Evolutionary conservation across 2,113 vertebrate genomes (phyloP).

Genomic region (Chionomys nivalis): DNA sequence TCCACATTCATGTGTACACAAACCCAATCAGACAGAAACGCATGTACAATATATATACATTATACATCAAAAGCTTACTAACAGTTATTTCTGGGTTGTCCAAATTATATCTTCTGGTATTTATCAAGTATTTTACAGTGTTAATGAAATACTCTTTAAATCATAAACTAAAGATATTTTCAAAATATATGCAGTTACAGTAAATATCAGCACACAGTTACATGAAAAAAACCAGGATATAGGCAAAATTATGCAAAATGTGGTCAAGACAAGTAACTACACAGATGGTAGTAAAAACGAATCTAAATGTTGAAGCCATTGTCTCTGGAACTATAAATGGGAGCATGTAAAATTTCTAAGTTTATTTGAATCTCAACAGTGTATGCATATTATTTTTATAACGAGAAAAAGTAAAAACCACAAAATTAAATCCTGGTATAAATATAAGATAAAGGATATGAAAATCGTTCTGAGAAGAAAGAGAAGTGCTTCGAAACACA

Average conservation of each 20-base stretch:
- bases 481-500: conserved; percentile 3
- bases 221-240: neutral
- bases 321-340: conserved; percentile 31
- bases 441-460: conserved; percentile 30
- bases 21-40: neutral
- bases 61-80: neutral
- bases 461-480: neutral
- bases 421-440: conserved; percentile 32
- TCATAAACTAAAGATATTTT: neutral
- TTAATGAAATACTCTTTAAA: neutral
- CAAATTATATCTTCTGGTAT: neutral
- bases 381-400: conserved; percentile 26
- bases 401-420: conserved; percentile 30
- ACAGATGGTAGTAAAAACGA: conserved; percentile 30
- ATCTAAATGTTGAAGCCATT: conserved; percentile 41
- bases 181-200: neutral
- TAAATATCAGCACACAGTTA: neutral
- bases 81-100: neutral
- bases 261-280: conserved; percentile 7
- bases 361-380: neutral
- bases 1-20: neutral
- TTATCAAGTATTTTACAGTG: conserved; percentile 5
- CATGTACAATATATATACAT: neutral
- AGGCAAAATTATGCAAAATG: neutral
- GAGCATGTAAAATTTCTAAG: neutral